These are phyloP conservation scores for Toxotes lorentzi DNA, from an alignment of 2,797 vertebrate species.

Conservation along the genomic window DNA sequence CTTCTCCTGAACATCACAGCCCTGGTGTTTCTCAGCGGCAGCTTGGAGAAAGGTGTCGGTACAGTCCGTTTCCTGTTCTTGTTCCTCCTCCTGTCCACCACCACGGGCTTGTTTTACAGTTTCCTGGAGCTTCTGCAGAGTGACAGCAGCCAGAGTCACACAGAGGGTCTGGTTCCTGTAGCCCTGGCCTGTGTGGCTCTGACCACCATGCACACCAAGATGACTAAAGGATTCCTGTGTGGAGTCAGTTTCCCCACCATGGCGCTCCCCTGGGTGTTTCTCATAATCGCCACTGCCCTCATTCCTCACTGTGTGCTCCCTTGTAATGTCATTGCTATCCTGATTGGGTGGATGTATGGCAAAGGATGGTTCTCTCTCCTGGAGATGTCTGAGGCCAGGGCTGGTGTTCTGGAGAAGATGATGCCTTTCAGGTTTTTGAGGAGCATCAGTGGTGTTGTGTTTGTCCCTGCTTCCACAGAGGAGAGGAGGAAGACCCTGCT, in stretches of 20 bases:
- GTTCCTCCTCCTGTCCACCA: slow-evolving; percentile 69
- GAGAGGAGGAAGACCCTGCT: slow-evolving; percentile 78
- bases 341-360: slow-evolving; percentile 73
- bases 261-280: slow-evolving; percentile 78
- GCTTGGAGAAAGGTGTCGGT: slow-evolving; percentile 77
- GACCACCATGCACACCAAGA: slow-evolving; percentile 74
- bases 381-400: slow-evolving; percentile 73
- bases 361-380: slow-evolving; percentile 71
- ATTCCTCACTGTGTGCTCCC: slow-evolving; percentile 71
- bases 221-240: slow-evolving; percentile 74
- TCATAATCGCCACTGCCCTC: slow-evolving; percentile 65
- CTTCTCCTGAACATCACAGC: slow-evolving; percentile 63
- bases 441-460: slow-evolving; percentile 46
- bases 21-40: slow-evolving; percentile 67
- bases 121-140: slow-evolving; percentile 69
- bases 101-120: slow-evolving; percentile 71
- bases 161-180: slow-evolving; percentile 71
- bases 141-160: slow-evolving; percentile 1
- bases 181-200: slow-evolving; percentile 75
- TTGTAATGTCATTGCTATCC: slow-evolving; percentile 72
- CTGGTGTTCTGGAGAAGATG: slow-evolving; percentile 71
- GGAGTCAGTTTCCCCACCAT: slow-evolving; percentile 77
- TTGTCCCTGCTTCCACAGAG: slow-evolving; percentile 72
- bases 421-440: slow-evolving; percentile 71
- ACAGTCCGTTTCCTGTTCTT: slow-evolving; percentile 76